Percentiles rank a stretch among this genome's conserved stretches.
phyloP scores from a whole-genome alignment of 2,113 vertebrate species.

The Carassius carassius region DNA sequence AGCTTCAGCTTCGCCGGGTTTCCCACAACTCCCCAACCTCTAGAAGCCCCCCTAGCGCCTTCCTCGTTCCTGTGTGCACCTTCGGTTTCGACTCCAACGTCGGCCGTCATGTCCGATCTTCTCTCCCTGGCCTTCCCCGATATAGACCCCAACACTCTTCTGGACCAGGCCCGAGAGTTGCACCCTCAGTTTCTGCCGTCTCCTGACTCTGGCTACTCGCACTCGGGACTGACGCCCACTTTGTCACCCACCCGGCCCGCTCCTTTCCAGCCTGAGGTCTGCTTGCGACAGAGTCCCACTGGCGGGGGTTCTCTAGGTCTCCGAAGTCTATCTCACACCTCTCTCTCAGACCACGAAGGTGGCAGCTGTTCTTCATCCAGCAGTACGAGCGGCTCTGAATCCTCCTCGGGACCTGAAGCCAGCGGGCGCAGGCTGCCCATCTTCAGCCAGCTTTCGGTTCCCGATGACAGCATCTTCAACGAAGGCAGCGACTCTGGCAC shows the following conservation, averaged over 20 bases:
- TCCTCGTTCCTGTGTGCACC: slow-evolving; percentile 60
- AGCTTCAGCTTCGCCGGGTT: slow-evolving; percentile 86
- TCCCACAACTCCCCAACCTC: slow-evolving; percentile 66
- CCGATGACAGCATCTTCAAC: slow-evolving; percentile 66
- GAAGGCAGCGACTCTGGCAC: slow-evolving; percentile 44
- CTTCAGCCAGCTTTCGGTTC: slow-evolving; percentile 87
- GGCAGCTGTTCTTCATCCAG: slow-evolving; percentile 76
- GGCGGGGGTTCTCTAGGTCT: slow-evolving; percentile 53
- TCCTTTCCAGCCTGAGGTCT: background rate
- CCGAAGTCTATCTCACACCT: slow-evolving; percentile 82
- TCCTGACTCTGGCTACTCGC: slow-evolving; percentile 76
- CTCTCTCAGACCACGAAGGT: slow-evolving; percentile 84
- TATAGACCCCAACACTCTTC: slow-evolving; percentile 64
- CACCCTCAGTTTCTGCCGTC: slow-evolving; percentile 73
- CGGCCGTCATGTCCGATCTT: slow-evolving; percentile 70
- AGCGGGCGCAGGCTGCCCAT: slow-evolving; percentile 79
- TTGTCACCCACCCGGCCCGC: slow-evolving; percentile 63
- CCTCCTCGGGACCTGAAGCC: slow-evolving; percentile 72
- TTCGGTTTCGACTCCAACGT: slow-evolving; percentile 31
- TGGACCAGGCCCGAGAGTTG: slow-evolving; percentile 61
- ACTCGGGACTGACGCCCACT: slow-evolving; percentile 64
- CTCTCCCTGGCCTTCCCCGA: slow-evolving; percentile 71
- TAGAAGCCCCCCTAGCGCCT: slow-evolving; percentile 46
- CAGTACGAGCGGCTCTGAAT: slow-evolving; percentile 82
- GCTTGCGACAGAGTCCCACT: slow-evolving; percentile 30